Evolutionary conservation across 2,113 vertebrate species (phyloP), one percentile per base, ranked within the genome.

Genomic region (Cynoglossus semilaevis): DNA sequence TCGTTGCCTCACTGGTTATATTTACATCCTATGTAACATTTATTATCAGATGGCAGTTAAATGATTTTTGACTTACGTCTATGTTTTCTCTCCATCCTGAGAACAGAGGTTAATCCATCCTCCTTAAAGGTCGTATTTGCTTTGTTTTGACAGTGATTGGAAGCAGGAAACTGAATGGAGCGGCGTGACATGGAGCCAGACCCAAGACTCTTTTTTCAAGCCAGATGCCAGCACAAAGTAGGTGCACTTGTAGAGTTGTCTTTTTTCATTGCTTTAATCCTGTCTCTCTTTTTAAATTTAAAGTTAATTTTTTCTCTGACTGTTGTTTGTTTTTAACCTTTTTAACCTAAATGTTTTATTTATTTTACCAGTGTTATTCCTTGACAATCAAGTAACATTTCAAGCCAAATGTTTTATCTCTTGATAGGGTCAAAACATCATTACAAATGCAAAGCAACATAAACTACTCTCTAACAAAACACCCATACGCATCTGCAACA

Each of bases 101-200:
- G 29, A 10, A 9, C 44, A 66, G 35, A 34, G 44, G 72, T 36
- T 64, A 43, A 76, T 76, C 47, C 59, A 61, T 77, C 60, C 47
- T 45, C 50, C 46, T 76, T 66, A 64, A 59, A 74, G 51, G 40
- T 74, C 76, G 51, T 43, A 74, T 73, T 70, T 77, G 67, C 42
- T 66, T 65, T 60, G 45, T 65, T 62, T 48, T 74, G 77, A 79
- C 77, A 74, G 42, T 56, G 71, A 70, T 60, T 58, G 68, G 48
- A 64, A 40, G 65, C 59, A 70, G 75, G 72, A 67, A 74, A 76
- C 66, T 76, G 72, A 68, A 62, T 67, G 56, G 76, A 63, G 59
- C 48, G 40, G 22, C 7, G 0, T 48, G 66, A 57, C 67, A 53
- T 10, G 48, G 9, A 46, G 9, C 34, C 38, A 64, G 52, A 57